A percentile compares a stretch with the other conserved stretches of the same genome.
Evolutionary conservation across 2,888 invertebrate species (phyloP).

Genomic region (Leucozona laternaria): DNA sequence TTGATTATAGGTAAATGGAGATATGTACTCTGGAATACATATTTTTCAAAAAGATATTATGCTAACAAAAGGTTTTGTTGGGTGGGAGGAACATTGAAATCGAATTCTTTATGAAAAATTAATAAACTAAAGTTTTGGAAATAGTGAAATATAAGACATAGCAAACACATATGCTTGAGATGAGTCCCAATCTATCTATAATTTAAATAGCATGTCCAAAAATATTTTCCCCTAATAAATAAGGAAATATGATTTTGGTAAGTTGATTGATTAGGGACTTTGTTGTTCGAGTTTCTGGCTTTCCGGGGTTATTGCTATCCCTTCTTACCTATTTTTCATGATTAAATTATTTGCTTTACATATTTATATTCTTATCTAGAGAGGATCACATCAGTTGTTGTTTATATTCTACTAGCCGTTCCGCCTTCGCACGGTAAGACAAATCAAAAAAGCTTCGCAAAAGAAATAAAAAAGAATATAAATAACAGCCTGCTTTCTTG

Average conservation of each 20-base stretch:
- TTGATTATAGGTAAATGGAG: neutral
- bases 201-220: neutral
- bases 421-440: too few relatives aligned
- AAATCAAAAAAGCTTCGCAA: too few relatives aligned
- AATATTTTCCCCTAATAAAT: neutral
- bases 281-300: too few relatives aligned
- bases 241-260: neutral
- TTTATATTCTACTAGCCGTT: too few relatives aligned
- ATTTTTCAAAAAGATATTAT: neutral
- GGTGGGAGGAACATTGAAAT: neutral
- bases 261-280: neutral
- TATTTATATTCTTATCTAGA: too few relatives aligned
- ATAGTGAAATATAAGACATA: neutral
- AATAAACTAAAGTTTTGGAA: neutral
- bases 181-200: neutral
- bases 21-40: neutral
- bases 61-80: neutral
- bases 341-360: too few relatives aligned
- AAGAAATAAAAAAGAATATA: too few relatives aligned
- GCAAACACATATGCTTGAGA: neutral
- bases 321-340: too few relatives aligned
- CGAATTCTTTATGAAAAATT: neutral
- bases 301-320: too few relatives aligned
- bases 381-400: too few relatives aligned
- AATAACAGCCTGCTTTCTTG: too few relatives aligned